Conservation (phyloP, 2,888 invertebrate species). For the Minunthozetes semirufus region DNA sequence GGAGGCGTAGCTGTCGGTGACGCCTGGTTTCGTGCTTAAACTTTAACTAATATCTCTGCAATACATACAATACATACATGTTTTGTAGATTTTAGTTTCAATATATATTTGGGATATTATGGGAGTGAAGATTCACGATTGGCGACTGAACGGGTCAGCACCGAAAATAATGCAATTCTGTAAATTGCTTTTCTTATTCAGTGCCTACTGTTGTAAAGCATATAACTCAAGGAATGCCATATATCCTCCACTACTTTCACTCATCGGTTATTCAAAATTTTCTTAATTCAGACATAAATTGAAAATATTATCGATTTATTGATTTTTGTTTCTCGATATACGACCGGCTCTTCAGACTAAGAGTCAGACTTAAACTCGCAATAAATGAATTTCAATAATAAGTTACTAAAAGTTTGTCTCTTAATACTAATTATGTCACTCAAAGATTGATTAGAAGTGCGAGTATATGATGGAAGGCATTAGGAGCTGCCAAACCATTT, state of each 20-base stretch:
- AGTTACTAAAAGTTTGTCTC: slow-evolving; percentile 21
- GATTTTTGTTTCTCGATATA: background rate
- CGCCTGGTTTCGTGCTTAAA: slow-evolving; percentile 30
- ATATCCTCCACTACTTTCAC: background rate
- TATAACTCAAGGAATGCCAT: background rate
- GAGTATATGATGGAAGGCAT: slow-evolving; percentile 30
- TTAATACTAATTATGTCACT: slow-evolving; percentile 31
- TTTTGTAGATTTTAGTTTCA: slow-evolving; percentile 24
- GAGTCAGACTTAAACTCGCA: background rate
- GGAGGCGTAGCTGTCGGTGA: slow-evolving; percentile 31
- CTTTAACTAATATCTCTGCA: slow-evolving; percentile 28
- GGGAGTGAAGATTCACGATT: slow-evolving; percentile 24
- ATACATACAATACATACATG: slow-evolving; percentile 15
- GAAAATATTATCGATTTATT: too few species aligned
- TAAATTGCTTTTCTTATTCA: slow-evolving; percentile 29
- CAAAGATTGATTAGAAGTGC: slow-evolving; percentile 23
- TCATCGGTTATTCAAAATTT: too few species aligned
- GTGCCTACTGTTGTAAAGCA: slow-evolving; percentile 26
- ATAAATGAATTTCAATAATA: background rate
- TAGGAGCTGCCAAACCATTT: slow-evolving; percentile 30
- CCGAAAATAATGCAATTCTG: slow-evolving; percentile 31
- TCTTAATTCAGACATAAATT: too few species aligned
- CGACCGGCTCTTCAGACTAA: background rate
- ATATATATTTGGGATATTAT: background rate
- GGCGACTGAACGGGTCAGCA: slow-evolving; percentile 31